Evolutionary conservation across 2,888 invertebrate species (phyloP).

Genomic region (Drosophila atroscutellata): DNA sequence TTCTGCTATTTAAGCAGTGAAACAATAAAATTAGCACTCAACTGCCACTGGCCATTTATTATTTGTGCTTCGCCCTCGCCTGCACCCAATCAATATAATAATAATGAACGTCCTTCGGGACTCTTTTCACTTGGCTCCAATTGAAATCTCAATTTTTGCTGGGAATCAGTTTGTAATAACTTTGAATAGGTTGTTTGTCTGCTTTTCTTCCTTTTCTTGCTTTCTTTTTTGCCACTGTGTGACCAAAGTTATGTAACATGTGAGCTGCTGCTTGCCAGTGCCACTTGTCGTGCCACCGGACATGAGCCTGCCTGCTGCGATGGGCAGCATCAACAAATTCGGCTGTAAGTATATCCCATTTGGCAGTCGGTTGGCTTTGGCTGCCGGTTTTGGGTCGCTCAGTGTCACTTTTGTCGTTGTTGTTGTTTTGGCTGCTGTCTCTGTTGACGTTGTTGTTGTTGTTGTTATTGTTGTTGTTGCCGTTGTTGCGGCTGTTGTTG

Average conservation of each 20-base stretch:
- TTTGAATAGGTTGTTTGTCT: slow-evolving; percentile 22
- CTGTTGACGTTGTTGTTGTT: slow-evolving; percentile 39
- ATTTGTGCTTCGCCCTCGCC: not conserved
- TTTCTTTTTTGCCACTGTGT: slow-evolving; percentile 32
- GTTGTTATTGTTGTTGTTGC: slow-evolving; percentile 35
- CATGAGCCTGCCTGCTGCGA: not conserved
- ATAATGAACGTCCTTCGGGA: slow-evolving; percentile 36
- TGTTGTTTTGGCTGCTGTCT: slow-evolving; percentile 40
- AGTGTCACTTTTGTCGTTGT: slow-evolving; percentile 57
- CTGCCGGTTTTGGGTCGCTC: slow-evolving; percentile 59
- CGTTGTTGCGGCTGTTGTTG: slow-evolving; percentile 12
- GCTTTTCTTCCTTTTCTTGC: slow-evolving; percentile 14
- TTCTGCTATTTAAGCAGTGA: not conserved
- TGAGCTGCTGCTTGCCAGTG: slow-evolving; percentile 46
- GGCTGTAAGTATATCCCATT: slow-evolving; percentile 68
- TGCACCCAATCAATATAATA: slow-evolving; percentile 16
- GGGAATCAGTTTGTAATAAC: slow-evolving; percentile 41
- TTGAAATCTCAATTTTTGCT: slow-evolving; percentile 34
- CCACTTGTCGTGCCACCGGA: slow-evolving; percentile 56
- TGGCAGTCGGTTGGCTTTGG: slow-evolving; percentile 66
- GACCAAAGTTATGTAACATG: slow-evolving; percentile 51
- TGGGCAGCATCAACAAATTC: slow-evolving; percentile 16
- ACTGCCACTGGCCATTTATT: not conserved
- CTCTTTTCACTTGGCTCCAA: slow-evolving; percentile 30
- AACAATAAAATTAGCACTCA: not conserved